phyloP scores from a whole-genome alignment of 1,140 invertebrate genomes.

The Oedothorax gibbosus region DNA sequence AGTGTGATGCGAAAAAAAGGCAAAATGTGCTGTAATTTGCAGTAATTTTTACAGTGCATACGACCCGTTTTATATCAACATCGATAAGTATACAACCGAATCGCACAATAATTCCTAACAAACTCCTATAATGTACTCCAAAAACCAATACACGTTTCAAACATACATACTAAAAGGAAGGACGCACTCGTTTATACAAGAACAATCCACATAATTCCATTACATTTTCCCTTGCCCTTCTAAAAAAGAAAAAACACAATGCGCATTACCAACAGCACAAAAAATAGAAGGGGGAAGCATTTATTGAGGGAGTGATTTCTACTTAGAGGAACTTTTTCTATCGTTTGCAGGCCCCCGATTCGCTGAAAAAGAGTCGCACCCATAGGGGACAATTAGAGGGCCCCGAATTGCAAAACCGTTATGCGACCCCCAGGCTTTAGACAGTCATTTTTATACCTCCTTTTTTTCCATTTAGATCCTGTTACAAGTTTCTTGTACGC shows the following conservation, averaged over 20 bases:
- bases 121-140: no score
- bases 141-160: no score
- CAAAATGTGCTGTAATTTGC: no score
- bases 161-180: no score
- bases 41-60: no score
- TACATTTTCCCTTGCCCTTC: not conserved
- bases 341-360: constrained; percentile 27
- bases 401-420: constrained; percentile 31
- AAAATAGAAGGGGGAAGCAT: not conserved
- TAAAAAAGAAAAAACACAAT: not conserved
- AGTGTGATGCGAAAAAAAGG: no score
- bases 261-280: not conserved
- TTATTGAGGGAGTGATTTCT: not conserved
- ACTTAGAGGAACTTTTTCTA: constrained; percentile 3
- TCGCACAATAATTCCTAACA: no score
- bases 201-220: not conserved
- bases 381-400: constrained; percentile 53
- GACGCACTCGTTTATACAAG: not conserved
- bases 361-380: constrained; percentile 10
- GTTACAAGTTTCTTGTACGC: constrained; percentile 2
- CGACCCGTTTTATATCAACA: no score
- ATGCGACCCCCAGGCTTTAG: not conserved
- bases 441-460: constrained; percentile 4
- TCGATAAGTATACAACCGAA: no score
- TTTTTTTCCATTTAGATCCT: not conserved